Conservation (phyloP, 2,113 vertebrate species). For the Gobiocypris rarus region DNA sequence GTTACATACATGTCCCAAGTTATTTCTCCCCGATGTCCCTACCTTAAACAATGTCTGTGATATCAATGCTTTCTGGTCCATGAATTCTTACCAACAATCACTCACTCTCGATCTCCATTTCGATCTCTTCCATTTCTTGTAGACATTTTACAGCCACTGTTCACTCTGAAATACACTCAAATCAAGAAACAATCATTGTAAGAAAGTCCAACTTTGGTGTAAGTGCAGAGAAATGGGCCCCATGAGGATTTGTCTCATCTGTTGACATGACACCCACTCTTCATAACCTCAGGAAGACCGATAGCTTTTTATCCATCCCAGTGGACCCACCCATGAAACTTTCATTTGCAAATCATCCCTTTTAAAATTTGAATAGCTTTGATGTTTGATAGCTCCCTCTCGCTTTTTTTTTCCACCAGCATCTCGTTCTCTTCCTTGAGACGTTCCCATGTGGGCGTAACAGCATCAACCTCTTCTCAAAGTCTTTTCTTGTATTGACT, state of each 20-base stretch:
- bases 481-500: conserved; percentile 45
- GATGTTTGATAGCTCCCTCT: conserved; percentile 66
- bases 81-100: neutral
- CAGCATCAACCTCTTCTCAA: conserved; percentile 57
- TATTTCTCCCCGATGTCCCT: neutral
- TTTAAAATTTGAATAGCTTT: conserved; percentile 74
- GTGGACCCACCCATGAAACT: conserved; percentile 38
- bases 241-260: conserved; percentile 26
- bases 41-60: no score
- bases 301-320: conserved; percentile 36
- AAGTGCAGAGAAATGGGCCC: conserved; percentile 1
- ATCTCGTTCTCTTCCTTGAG: conserved; percentile 75
- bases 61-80: neutral
- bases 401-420: conserved; percentile 68
- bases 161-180: neutral
- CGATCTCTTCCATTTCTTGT: neutral
- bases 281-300: conserved; percentile 42
- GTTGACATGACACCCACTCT: conserved; percentile 49
- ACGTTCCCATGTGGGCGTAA: conserved; percentile 69
- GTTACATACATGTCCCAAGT: neutral
- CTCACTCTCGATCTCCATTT: neutral
- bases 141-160: neutral
- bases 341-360: conserved; percentile 46
- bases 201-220: neutral
- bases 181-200: neutral